A percentile compares a stretch with the other conserved stretches of the same genome.
Evolutionary conservation across 2,113 vertebrate genomes (phyloP).

Genomic region (Saguinus imperator): DNA sequence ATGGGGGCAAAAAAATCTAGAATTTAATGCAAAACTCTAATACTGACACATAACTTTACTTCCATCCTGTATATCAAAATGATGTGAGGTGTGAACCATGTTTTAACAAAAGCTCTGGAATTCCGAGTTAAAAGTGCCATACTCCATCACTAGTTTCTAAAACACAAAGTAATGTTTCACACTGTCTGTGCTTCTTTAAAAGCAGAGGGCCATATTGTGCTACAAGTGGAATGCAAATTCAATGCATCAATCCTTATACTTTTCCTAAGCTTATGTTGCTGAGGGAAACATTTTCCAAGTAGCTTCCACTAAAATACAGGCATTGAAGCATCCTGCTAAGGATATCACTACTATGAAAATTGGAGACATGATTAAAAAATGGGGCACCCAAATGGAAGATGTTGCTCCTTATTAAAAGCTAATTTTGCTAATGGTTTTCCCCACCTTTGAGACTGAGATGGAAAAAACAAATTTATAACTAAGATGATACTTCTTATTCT

Average conservation of each 20-base stretch:
- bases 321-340: background rate
- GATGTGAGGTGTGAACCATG: slow-evolving; percentile 57
- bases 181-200: slow-evolving; percentile 70
- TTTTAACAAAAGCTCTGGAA: slow-evolving; percentile 70
- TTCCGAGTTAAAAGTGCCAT: slow-evolving; percentile 59
- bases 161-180: slow-evolving; percentile 71
- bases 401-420: background rate
- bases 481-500: background rate
- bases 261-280: slow-evolving; percentile 19
- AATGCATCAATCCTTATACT: slow-evolving; percentile 55
- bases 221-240: slow-evolving; percentile 70
- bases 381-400: background rate
- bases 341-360: background rate
- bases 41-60: slow-evolving; percentile 69
- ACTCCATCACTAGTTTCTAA: slow-evolving; percentile 69
- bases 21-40: slow-evolving; percentile 67
- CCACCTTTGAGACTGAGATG: background rate
- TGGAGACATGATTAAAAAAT: background rate
- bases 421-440: background rate
- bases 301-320: background rate
- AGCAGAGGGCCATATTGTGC: slow-evolving; percentile 56
- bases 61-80: slow-evolving; percentile 63
- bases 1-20: background rate
- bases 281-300: slow-evolving; percentile 23
- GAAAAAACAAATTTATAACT: background rate